Base-by-base conservation (phyloP, 2,797 vertebrate species). In the Parambassis ranga region DNA sequence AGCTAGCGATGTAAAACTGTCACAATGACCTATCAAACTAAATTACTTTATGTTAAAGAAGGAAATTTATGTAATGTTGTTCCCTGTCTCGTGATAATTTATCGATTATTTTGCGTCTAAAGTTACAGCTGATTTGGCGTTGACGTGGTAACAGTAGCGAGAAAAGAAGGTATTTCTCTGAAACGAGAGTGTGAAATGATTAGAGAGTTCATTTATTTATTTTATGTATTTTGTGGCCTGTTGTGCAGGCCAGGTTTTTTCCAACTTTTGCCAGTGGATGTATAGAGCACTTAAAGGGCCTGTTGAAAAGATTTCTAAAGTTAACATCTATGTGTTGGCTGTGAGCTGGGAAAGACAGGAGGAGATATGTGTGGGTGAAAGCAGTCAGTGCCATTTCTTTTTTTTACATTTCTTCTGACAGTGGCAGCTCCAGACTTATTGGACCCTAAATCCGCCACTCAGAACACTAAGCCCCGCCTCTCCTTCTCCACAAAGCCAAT, bases 381-480 rank as follows among this genome's bases (percentile, higher is more conserved):
- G 33, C 42, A 43, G 58, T 73, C 30, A 62, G 27, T 59, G 36
- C 26, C 10, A 33, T 59, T 50, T 71, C 65, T 10, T 53, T n/a
- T n/a, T n/a, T n/a, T n/a, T n/a, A n/a, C 1, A 42, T 72, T 49
- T 69, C 50, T 75, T 73, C 81, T 84, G 43, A 60, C 90, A 98
- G 96, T 98, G 96, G 96, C 96, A 92, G 95, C 96, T 92, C 95
- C 96, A 90, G 96, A 98, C 85, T 93, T 98, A 88, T 92, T 98
- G 95, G 96, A 98, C 88, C 96, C 96, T 65, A 97, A 97, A 95
- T 93, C 95, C 71, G 95, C 94, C 52, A 94, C 96, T 90, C 94
- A 97, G 86, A 97, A 97, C 93, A 95, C 90, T 84, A 98, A 98
- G 90, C 96, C 96, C 48, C 93, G 95, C 87, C 92, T 98, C 79